Evolutionary conservation across 2,797 vertebrate genomes (phyloP).

Genomic region (Sarcoramphus papa): DNA sequence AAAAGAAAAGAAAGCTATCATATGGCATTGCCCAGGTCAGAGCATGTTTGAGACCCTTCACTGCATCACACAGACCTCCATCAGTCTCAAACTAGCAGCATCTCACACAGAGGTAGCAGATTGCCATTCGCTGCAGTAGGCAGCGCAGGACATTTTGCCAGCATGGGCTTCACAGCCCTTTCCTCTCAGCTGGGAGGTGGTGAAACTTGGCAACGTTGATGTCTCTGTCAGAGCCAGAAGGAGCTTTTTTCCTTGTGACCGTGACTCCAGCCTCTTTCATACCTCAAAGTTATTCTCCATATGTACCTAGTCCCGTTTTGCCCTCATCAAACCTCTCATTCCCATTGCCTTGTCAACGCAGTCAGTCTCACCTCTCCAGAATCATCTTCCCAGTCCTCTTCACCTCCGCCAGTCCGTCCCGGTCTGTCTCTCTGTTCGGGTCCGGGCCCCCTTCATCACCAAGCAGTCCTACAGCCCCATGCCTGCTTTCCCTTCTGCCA

Average conservation of each 20-base stretch:
- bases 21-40: not conserved
- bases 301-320: not conserved
- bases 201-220: not conserved
- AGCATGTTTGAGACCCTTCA: not conserved
- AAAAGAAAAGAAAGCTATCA: not conserved
- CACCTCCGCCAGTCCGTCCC: rapidly evolving
- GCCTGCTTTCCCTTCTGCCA: not conserved
- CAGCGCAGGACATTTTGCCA: not conserved
- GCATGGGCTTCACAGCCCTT: not conserved
- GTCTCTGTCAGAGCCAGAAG: not conserved
- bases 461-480: not conserved
- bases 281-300: not conserved
- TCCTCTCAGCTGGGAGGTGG: not conserved
- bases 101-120: not conserved
- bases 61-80: not conserved
- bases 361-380: not conserved
- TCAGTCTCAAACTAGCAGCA: not conserved
- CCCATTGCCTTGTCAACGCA: not conserved
- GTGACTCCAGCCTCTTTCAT: not conserved
- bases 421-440: not conserved
- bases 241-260: not conserved
- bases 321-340: not conserved
- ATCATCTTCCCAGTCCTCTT: not conserved
- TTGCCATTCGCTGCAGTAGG: not conserved
- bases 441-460: not conserved